Percentiles rank a stretch among this genome's conserved stretches.
phyloP scores from a whole-genome alignment of 2,797 vertebrate genomes.

The Sebastolobus alascanus region DNA sequence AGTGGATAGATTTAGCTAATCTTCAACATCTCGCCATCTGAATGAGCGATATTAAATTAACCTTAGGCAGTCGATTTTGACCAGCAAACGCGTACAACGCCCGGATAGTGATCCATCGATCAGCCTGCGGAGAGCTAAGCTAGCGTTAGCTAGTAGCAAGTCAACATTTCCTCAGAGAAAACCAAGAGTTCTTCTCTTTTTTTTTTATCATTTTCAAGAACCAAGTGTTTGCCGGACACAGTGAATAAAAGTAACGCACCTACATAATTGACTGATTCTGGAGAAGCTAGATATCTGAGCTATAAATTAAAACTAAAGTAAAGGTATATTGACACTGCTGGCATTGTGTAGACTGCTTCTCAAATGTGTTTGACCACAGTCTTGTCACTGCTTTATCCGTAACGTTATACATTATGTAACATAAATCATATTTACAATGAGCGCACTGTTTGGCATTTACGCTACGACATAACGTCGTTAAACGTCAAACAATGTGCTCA shows the following conservation, averaged over 20 bases:
- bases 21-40: not conserved
- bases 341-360: not conserved
- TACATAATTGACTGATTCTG: not conserved
- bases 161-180: not conserved
- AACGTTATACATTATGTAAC: not conserved
- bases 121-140: conserved; percentile 12
- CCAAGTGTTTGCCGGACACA: not conserved
- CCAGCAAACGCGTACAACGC: not conserved
- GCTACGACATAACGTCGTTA: fast-evolving
- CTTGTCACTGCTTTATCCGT: not conserved
- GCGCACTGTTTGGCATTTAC: not conserved
- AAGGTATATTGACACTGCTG: not conserved
- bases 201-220: not conserved
- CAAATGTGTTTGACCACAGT: not conserved
- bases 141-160: conserved; percentile 24
- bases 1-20: not conserved
- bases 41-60: fast-evolving
- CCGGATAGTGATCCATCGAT: not conserved
- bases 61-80: not conserved
- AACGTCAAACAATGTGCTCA: not conserved
- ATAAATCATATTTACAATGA: not conserved
- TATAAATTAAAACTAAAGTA: not conserved
- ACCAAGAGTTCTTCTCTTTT: not conserved
- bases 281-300: not conserved
- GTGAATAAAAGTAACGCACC: not conserved